A percentile compares a stretch with the other conserved stretches of the same genome.
These are phyloP conservation scores for Octopus bimaculoides DNA, from an alignment of 1,140 invertebrate genomes.

Conservation along the genomic window DNA sequence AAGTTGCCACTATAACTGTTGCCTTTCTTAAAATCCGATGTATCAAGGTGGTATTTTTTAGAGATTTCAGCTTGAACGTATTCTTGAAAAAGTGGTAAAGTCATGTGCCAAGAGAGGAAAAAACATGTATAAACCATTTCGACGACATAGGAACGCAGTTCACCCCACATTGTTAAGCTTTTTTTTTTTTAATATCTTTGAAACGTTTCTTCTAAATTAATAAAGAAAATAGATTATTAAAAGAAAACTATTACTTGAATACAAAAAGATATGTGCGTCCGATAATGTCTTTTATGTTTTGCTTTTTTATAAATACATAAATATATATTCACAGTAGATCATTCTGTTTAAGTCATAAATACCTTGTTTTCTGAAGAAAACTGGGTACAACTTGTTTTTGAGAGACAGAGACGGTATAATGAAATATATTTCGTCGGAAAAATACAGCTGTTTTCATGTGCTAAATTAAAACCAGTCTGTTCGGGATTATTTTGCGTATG, in stretches of 20 bases:
- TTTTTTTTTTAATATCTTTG: neutral
- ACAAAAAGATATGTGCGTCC: neutral
- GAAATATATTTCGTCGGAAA: too few relatives aligned
- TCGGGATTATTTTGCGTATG: too few relatives aligned
- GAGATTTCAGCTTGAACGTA: constrained; percentile 44
- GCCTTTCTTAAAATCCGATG: constrained; percentile 11
- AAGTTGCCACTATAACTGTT: neutral
- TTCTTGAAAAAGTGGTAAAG: constrained; percentile 49
- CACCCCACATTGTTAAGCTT: neutral
- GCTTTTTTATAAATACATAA: neutral
- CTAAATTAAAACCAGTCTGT: too few relatives aligned
- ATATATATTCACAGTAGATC: neutral
- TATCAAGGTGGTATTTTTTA: constrained; percentile 36
- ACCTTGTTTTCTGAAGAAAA: neutral
- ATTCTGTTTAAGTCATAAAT: neutral
- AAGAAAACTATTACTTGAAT: neutral
- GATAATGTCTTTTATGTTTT: neutral
- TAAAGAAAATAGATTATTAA: neutral
- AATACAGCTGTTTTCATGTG: too few relatives aligned
- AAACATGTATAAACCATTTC: constrained; percentile 48
- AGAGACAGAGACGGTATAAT: too few relatives aligned
- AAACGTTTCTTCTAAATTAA: neutral
- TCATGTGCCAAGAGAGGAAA: constrained; percentile 50
- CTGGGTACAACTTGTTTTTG: too few relatives aligned
- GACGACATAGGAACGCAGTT: constrained; percentile 34